Evolutionary conservation across 2,113 vertebrate genomes (phyloP).

Genomic region (Phylloscopus trochiloides): DNA sequence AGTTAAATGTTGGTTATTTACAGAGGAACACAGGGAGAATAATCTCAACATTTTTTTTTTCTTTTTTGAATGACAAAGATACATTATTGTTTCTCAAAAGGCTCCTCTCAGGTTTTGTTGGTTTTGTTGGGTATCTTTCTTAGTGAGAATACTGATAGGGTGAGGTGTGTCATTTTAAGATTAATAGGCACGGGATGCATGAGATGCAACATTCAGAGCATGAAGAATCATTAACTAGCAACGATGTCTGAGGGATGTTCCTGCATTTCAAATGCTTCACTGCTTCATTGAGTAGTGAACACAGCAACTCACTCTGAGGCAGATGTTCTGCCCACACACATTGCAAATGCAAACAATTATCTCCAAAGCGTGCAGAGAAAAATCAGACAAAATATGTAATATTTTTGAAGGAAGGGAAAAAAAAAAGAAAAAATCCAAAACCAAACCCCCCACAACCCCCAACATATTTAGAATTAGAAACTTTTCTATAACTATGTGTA

Average conservation of each 20-base stretch:
- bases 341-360: slow-evolving; percentile 60
- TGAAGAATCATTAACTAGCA: slow-evolving; percentile 71
- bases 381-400: background rate
- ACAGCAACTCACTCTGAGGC: slow-evolving; percentile 56
- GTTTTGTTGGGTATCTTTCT: background rate
- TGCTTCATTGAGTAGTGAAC: slow-evolving; percentile 70
- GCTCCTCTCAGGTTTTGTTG: background rate
- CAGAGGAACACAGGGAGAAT: background rate
- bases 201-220: slow-evolving; percentile 61
- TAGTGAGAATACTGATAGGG: background rate
- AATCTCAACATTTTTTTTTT: background rate
- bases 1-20: background rate
- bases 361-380: background rate
- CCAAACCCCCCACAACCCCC: rapidly evolving
- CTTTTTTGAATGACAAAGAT: background rate
- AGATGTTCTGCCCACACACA: slow-evolving; percentile 21
- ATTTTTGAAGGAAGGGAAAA: background rate
- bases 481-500: background rate
- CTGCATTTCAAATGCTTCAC: slow-evolving; percentile 57
- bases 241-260: slow-evolving; percentile 42
- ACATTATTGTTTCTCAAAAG: background rate
- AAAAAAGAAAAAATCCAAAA: background rate
- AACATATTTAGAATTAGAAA: background rate
- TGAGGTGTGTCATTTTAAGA: slow-evolving; percentile 60
- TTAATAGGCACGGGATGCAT: slow-evolving; percentile 58